Base-by-base conservation (phyloP, 2,113 vertebrate genomes). In the Trogon melanurus region DNA sequence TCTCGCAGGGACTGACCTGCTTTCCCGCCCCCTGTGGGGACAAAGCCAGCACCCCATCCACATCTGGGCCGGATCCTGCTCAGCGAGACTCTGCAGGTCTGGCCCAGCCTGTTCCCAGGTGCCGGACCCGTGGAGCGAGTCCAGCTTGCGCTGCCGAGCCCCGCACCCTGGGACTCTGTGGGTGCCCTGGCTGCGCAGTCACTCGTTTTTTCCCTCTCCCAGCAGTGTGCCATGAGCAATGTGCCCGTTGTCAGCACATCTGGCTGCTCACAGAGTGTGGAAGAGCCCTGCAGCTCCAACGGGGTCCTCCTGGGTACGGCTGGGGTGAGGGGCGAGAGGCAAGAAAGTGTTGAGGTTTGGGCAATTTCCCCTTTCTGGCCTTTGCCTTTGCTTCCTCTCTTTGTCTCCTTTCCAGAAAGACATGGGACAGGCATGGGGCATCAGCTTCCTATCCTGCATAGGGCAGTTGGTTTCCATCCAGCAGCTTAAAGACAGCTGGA, bases 81-180 rank as follows among this genome's bases (percentile, higher is more conserved):
- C 20, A 36, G 53, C 16, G 3, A 58, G 47, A 38, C 66, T 71
- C 54, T 58, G 62, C 64, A 70, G 29, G 50, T 36, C 19, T n/a
- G 48, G 74, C 41, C 13, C 36, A 47, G 41, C 76, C 38, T 30
- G 0, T 13, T 11, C 79, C 27, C 27, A 14, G 38, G 80, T 73
- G 41, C 29, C 0, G 3, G 74, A 88, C 58, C 65, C 6, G 4
- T 57, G 62, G 25, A 72, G 36, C 48, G 4, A 89, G 91, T 93
- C 26, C 61, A 75, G 44, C 56, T 84, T 65, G 74, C 20, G 5
- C 11, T 27, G 62, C 71, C 0, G 1, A 91, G 54, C 78, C 83
- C 2, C 0, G 5, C 5, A 17, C 30, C 8, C 16, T 0, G 0
- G 61, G 44, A 56, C 78, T 70, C 19, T 38, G 64, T 50, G 56